phyloP scores from a whole-genome alignment of 2,797 vertebrate genomes.

The Mionectes olivaceus region DNA sequence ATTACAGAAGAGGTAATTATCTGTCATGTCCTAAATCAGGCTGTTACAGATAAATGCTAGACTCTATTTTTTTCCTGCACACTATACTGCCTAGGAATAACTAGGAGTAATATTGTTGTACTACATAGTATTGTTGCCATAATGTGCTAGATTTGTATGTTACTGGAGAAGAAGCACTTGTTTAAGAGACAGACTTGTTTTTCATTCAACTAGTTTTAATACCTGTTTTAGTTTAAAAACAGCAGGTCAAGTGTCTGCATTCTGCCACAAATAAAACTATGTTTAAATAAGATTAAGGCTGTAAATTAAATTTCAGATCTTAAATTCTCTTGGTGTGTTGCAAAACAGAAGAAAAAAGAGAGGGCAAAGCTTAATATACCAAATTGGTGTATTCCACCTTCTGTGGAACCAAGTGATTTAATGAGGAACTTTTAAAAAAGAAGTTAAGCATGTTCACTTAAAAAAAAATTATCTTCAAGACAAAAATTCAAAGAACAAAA shows the following conservation, averaged over 20 bases:
- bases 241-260: neutral
- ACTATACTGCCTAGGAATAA: neutral
- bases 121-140: neutral
- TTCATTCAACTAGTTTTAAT: conserved; percentile 23
- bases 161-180: conserved; percentile 1
- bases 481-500: neutral
- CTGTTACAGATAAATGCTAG: neutral
- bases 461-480: neutral
- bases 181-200: conserved; percentile 3
- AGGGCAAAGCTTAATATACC: neutral
- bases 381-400: neutral
- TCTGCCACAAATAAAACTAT: conserved; percentile 43
- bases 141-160: neutral
- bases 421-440: neutral
- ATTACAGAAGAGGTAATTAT: neutral
- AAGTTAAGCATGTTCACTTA: neutral
- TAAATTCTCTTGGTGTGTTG: neutral
- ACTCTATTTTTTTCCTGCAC: neutral
- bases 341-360: conserved; percentile 4
- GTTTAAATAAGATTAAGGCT: conserved; percentile 50
- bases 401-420: neutral
- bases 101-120: neutral
- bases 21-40: neutral
- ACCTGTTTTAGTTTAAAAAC: conserved; percentile 12
- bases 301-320: conserved; percentile 48